phyloP scores from a whole-genome alignment of 1,140 invertebrate species.

The Helicoverpa armigera region DNA sequence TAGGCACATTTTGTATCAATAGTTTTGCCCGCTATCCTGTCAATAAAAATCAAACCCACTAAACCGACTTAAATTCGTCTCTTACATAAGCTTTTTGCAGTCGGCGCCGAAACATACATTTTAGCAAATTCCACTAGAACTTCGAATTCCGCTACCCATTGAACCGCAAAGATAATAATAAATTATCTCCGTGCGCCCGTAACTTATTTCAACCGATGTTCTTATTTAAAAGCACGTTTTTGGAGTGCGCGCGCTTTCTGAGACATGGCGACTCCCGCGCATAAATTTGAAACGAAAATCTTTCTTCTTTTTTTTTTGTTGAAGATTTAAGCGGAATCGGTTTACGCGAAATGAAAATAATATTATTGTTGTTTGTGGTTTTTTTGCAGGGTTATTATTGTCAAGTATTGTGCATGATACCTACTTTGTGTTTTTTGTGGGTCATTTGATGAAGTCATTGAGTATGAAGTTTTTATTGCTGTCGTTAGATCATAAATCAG shows the following conservation, averaged over 20 bases:
- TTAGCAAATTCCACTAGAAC: constrained; percentile 31
- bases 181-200: constrained; percentile 69
- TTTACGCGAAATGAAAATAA: constrained; percentile 72
- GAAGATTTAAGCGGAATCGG: constrained; percentile 67
- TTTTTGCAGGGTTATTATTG: neutral
- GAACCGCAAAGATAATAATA: constrained; percentile 60
- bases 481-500: too few species aligned
- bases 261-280: constrained; percentile 71
- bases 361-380: constrained; percentile 12
- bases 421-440: too few species aligned
- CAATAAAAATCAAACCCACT: too few species aligned
- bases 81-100: neutral
- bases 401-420: too few species aligned
- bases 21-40: too few species aligned
- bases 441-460: too few species aligned
- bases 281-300: constrained; percentile 69
- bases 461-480: too few species aligned
- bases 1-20: too few species aligned
- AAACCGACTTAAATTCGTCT: neutral
- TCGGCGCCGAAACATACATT: constrained; percentile 18
- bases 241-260: constrained; percentile 69
- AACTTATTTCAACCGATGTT: constrained; percentile 74
- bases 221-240: constrained; percentile 75
- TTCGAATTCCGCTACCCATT: constrained; percentile 33
- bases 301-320: constrained; percentile 70